Percentiles rank a stretch among this genome's conserved stretches.
These are phyloP conservation scores for Chamaedrilus cognettii DNA, from an alignment of 2,888 invertebrate species.

Conservation along the genomic window DNA sequence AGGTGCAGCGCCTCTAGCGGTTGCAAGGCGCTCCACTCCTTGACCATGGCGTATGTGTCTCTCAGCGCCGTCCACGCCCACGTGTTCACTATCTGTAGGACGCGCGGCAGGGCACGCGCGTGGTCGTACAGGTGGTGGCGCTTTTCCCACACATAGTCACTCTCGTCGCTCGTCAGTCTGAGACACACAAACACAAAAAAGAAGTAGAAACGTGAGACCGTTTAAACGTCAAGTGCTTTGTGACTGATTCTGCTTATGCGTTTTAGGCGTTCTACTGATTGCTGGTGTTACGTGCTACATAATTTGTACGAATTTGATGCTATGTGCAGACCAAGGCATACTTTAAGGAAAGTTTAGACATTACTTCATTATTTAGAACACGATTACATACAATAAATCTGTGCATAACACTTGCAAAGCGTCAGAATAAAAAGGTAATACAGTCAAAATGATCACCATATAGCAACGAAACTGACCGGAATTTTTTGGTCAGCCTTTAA, in stretches of 20 bases:
- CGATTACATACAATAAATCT: too few relatives aligned
- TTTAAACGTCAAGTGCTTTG: background rate
- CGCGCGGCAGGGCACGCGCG: slow-evolving; percentile 60
- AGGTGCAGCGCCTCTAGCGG: slow-evolving; percentile 90
- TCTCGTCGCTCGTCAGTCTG: slow-evolving; percentile 52
- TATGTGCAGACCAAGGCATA: too few relatives aligned
- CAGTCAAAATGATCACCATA: too few relatives aligned
- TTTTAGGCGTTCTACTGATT: too few relatives aligned
- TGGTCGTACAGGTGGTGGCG: slow-evolving; percentile 83
- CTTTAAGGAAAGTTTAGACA: too few relatives aligned
- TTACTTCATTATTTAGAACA: too few relatives aligned
- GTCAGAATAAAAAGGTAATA: too few relatives aligned
- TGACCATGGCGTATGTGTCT: slow-evolving; percentile 84
- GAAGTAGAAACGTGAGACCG: background rate
- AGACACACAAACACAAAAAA: background rate
- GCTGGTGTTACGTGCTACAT: background rate
- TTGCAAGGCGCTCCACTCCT: slow-evolving; percentile 80
- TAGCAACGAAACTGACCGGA: too few relatives aligned
- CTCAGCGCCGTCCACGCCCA: slow-evolving; percentile 89
- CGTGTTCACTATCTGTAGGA: slow-evolving; percentile 60
- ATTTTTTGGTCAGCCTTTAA: too few relatives aligned
- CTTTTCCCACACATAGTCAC: slow-evolving; percentile 85
- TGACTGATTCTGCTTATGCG: too few relatives aligned
- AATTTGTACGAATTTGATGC: too few relatives aligned
- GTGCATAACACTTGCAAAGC: too few relatives aligned